These are phyloP conservation scores for Ochotona curzoniae DNA, from an alignment of 2,113 vertebrate genomes.

Conservation along the genomic window DNA sequence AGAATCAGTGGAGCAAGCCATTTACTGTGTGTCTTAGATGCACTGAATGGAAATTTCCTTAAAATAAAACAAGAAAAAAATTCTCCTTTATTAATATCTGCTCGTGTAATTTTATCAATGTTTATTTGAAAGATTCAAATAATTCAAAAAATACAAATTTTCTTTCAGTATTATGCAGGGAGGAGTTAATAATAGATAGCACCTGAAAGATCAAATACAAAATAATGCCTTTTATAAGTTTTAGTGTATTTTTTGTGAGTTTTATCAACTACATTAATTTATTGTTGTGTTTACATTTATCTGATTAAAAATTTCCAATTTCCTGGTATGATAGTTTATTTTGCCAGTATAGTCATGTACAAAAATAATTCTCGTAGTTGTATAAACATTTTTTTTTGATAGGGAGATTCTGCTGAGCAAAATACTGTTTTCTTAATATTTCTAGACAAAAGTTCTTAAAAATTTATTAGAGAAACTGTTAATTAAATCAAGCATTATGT, in stretches of 20 bases:
- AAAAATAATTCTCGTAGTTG: background rate
- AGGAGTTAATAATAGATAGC: background rate
- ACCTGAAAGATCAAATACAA: background rate
- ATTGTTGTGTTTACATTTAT: background rate
- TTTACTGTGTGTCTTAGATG: background rate
- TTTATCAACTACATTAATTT: conserved; percentile 39
- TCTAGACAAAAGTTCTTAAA: background rate
- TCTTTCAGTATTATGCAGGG: conserved; percentile 8
- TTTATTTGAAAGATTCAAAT: conserved; percentile 32
- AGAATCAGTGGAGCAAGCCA: background rate
- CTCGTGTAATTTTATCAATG: conserved; percentile 30
- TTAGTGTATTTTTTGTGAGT: background rate
- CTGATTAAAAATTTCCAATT: background rate
- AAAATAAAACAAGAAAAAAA: too few relatives aligned
- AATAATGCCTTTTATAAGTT: background rate
- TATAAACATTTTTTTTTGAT: background rate
- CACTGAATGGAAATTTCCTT: background rate
- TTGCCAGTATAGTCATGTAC: conserved; percentile 29
- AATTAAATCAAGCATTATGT: background rate
- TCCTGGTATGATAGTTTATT: conserved; percentile 37
- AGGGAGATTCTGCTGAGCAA: conserved; percentile 44
- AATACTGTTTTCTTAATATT: conserved; percentile 30
- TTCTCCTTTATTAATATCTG: background rate
- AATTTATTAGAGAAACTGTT: conserved; percentile 15
- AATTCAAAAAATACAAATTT: conserved; percentile 4